These are phyloP conservation scores for Phrynocephalus guinanensis DNA, from an alignment of 2,797 vertebrate species.

Conservation along the genomic window DNA sequence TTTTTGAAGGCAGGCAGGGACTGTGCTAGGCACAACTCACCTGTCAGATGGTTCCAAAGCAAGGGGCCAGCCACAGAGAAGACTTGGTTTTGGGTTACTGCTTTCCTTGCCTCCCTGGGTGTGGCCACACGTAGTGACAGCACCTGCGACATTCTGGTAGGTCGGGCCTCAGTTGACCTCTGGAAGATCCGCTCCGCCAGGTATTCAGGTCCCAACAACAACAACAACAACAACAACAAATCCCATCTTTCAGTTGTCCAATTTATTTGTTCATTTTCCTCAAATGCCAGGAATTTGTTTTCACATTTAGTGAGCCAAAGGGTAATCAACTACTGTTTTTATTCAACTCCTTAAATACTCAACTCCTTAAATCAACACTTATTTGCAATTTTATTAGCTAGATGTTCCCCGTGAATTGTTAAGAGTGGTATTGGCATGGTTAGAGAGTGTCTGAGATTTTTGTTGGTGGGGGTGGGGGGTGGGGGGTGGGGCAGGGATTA, in stretches of 20 bases:
- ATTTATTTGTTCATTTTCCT: neutral
- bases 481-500: neutral
- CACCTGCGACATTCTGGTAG: no score
- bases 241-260: slow-evolving; percentile 3
- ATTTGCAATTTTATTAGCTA: slow-evolving; percentile 6
- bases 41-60: no score
- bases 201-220: neutral
- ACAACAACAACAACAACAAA: neutral
- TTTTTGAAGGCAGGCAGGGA: no score
- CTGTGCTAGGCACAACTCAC: no score
- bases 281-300: neutral
- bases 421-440: neutral
- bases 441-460: neutral
- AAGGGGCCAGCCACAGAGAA: no score
- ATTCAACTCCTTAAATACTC: no score
- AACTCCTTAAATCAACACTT: neutral
- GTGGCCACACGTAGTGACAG: no score
- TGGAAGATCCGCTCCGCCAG: no score
- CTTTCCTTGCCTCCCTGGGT: no score
- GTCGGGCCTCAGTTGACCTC: no score
- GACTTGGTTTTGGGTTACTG: no score
- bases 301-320: neutral
- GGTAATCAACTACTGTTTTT: neutral
- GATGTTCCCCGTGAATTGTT: slow-evolving; percentile 19
- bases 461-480: neutral